A percentile compares a stretch with the other conserved stretches of the same genome.
Evolutionary conservation across 2,113 vertebrate genomes (phyloP).

Genomic region (Takifugu flavidus): DNA sequence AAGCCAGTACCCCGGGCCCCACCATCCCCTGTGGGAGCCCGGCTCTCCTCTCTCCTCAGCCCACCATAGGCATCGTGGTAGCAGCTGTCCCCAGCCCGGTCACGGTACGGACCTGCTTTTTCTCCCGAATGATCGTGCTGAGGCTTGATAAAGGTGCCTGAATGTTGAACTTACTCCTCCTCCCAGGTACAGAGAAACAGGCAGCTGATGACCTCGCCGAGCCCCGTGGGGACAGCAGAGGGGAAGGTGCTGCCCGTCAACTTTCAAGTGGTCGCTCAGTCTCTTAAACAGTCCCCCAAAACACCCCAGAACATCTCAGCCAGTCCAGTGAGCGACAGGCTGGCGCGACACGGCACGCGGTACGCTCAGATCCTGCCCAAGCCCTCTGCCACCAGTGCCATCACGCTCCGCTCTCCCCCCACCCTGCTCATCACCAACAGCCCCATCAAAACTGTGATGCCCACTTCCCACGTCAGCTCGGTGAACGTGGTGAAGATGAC

Average conservation of each 20-base stretch:
- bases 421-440: slow-evolving; percentile 97
- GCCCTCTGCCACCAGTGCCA: slow-evolving; percentile 88
- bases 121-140: not conserved
- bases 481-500: slow-evolving; percentile 98
- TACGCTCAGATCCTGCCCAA: slow-evolving; percentile 97
- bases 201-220: slow-evolving; percentile 93
- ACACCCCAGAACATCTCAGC: slow-evolving; percentile 89
- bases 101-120: slow-evolving; percentile 75
- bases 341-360: slow-evolving; percentile 83
- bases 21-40: slow-evolving; percentile 89
- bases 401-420: slow-evolving; percentile 93
- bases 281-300: slow-evolving; percentile 94
- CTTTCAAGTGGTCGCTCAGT: slow-evolving; percentile 93
- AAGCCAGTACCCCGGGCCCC: slow-evolving; percentile 77
- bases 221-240: slow-evolving; percentile 86
- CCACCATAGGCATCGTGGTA: slow-evolving; percentile 95
- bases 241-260: slow-evolving; percentile 95
- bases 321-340: slow-evolving; percentile 93
- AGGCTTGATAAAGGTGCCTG: not conserved
- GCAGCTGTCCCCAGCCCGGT: slow-evolving; percentile 95
- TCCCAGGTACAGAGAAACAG: slow-evolving; percentile 88
- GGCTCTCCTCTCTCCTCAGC: slow-evolving; percentile 93
- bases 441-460: slow-evolving; percentile 96
- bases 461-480: slow-evolving; percentile 87
- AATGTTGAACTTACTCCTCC: slow-evolving; percentile 67